phyloP scores from a whole-genome alignment of 1,140 invertebrate genomes.

The Augochlora pura region DNA sequence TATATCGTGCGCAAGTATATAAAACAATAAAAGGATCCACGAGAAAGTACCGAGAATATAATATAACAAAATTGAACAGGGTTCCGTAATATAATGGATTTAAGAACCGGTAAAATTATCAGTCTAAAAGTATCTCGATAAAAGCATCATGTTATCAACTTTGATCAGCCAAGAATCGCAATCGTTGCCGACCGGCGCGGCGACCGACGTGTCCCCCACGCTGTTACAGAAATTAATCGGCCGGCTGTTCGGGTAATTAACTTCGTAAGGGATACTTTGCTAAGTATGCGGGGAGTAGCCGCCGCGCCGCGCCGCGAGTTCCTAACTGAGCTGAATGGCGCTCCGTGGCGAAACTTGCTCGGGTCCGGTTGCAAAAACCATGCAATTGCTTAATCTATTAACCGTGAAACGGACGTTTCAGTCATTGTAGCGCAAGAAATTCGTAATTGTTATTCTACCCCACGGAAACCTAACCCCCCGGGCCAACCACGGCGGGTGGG shows the following conservation, averaged over 20 bases:
- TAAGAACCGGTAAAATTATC: too few species aligned
- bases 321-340: constrained; percentile 11
- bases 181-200: too few species aligned
- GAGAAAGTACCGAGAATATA: too few species aligned
- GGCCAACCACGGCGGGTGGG: too few species aligned
- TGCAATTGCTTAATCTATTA: constrained; percentile 28
- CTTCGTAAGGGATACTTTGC: constrained; percentile 6
- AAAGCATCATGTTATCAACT: too few species aligned
- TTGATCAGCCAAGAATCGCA: too few species aligned
- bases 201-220: neutral
- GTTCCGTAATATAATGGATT: too few species aligned
- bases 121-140: too few species aligned
- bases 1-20: too few species aligned
- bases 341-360: neutral
- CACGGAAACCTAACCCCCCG: neutral
- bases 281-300: neutral
- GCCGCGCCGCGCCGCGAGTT: neutral
- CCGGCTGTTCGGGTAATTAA: constrained; percentile 26
- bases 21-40: too few species aligned
- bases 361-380: neutral
- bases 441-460: neutral
- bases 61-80: too few species aligned
- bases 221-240: constrained; percentile 23
- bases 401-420: neutral
- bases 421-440: constrained; percentile 3